phyloP scores from a whole-genome alignment of 2,797 vertebrate genomes.

The Neosalanx taihuensis region DNA sequence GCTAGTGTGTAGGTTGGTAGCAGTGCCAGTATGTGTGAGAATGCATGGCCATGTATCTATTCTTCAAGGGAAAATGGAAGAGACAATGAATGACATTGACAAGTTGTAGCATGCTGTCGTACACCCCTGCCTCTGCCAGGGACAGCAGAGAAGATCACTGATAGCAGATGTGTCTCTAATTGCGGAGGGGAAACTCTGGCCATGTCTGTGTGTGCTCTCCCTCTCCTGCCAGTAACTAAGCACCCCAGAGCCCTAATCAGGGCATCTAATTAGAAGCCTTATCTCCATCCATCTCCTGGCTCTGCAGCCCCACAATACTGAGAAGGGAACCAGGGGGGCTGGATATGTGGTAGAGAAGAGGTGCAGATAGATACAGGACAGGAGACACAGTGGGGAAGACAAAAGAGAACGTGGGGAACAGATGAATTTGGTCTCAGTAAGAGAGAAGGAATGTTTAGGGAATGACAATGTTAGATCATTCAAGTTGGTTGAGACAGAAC shows the following conservation, averaged over 20 bases:
- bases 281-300: slow-evolving; percentile 67
- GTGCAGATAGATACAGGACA: slow-evolving; percentile 4
- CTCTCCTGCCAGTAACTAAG: slow-evolving; percentile 62
- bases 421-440: not conserved
- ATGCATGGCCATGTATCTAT: not conserved
- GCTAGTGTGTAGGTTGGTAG: slow-evolving; percentile 7
- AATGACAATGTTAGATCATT: not conserved
- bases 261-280: slow-evolving; percentile 70
- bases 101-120: slow-evolving; percentile 40
- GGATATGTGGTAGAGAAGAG: not conserved
- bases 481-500: not conserved
- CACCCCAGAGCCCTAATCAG: slow-evolving; percentile 60
- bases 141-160: slow-evolving; percentile 62
- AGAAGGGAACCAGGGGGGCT: slow-evolving; percentile 9
- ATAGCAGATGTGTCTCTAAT: slow-evolving; percentile 74
- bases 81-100: slow-evolving; percentile 73
- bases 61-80: slow-evolving; percentile 33
- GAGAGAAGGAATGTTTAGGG: not conserved
- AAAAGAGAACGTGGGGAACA: too few relatives aligned
- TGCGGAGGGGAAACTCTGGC: slow-evolving; percentile 55
- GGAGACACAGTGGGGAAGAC: not conserved
- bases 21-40: slow-evolving; percentile 14
- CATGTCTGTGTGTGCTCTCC: slow-evolving; percentile 56
- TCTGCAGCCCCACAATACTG: slow-evolving; percentile 11
- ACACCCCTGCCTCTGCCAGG: slow-evolving; percentile 25